Base-by-base conservation (phyloP, 2,888 invertebrate species). In the Microplitis deprimator region DNA sequence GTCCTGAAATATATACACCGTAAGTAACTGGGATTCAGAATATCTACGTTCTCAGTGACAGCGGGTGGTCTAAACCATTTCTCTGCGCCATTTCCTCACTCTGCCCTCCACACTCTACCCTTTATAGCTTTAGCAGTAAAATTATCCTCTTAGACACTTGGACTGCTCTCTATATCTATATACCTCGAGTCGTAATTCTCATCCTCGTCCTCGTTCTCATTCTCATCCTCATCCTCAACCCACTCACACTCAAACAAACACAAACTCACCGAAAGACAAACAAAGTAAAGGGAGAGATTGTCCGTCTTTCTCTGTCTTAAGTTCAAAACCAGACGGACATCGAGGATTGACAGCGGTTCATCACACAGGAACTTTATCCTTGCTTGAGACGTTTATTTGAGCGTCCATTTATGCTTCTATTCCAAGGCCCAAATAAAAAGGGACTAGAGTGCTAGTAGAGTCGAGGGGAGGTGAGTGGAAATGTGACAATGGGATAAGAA, bases 1-100 rank as follows among this genome's bases (percentile, higher is more conserved):
- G 84, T 85, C 83, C 87, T 88, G 86, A 87, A 88, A 87, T 87
- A 88, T 87, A 87, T 85, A 85, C 84, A 83, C 83, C 20, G 38
- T 13, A 65, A 50, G 41, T 50, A 17, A 10, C 39, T 70, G 65
- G 29, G 65, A 29, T 13, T 29, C 8, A 8, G 65, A 29, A 38
- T 29, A 38, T 20, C 29, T 29, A 29, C 29, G 29, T 29, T 29
- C 29, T 29, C 29, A 4, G 29, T 29, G 29, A 29, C 29, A 29
- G 29, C 29, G 13, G 65, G 62, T 65, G 61, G 75, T 77, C 75
- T 71, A 71, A 74, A 70, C 75, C 73, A 77, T 78, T 74, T 64
- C 69, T 41, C 70, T 64, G 71, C 39, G 38, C 59, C 76, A 17
- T 38, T 38, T 65, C 70, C 64, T 74, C 13, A 50, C 50, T 50